Percentiles rank a stretch among this genome's conserved stretches.
phyloP scores from a whole-genome alignment of 2,888 invertebrate genomes.

The Eupithecia subumbrata region DNA sequence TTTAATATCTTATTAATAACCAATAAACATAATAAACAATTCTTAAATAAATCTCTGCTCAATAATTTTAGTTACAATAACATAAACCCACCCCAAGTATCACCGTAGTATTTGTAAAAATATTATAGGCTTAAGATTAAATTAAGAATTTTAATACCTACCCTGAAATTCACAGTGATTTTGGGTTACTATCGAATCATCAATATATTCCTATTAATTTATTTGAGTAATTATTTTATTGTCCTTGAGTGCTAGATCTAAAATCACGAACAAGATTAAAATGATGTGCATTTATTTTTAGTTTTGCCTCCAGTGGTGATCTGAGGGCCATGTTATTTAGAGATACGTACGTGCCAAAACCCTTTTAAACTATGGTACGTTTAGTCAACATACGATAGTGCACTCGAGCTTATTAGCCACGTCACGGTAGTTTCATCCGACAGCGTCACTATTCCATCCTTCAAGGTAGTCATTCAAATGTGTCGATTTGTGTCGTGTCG shows the following conservation, averaged over 20 bases:
- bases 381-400: conserved; percentile 54
- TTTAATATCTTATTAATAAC: conserved; percentile 3
- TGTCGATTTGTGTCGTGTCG: neutral
- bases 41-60: conserved; percentile 73
- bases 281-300: conserved; percentile 67
- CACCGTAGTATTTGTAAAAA: conserved; percentile 49
- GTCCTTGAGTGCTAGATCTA: conserved; percentile 12
- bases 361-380: conserved; percentile 53
- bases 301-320: conserved; percentile 80
- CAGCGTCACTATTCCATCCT: conserved; percentile 11
- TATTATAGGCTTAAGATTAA: conserved; percentile 42
- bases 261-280: conserved; percentile 13
- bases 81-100: conserved; percentile 78
- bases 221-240: conserved; percentile 35
- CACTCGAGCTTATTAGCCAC: conserved; percentile 46
- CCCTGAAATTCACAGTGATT: conserved; percentile 24
- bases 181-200: conserved; percentile 31
- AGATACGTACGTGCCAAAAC: conserved; percentile 50
- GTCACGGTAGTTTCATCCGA: conserved; percentile 47
- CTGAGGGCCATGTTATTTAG: conserved; percentile 60
- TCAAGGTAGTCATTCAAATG: neutral
- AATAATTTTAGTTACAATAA: conserved; percentile 50
- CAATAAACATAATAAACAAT: neutral
- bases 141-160: conserved; percentile 29
- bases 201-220: conserved; percentile 38